Percentiles rank a stretch among this genome's conserved stretches.
These are phyloP conservation scores for Neria commutata DNA, from an alignment of 2,888 invertebrate genomes.

Conservation along the genomic window DNA sequence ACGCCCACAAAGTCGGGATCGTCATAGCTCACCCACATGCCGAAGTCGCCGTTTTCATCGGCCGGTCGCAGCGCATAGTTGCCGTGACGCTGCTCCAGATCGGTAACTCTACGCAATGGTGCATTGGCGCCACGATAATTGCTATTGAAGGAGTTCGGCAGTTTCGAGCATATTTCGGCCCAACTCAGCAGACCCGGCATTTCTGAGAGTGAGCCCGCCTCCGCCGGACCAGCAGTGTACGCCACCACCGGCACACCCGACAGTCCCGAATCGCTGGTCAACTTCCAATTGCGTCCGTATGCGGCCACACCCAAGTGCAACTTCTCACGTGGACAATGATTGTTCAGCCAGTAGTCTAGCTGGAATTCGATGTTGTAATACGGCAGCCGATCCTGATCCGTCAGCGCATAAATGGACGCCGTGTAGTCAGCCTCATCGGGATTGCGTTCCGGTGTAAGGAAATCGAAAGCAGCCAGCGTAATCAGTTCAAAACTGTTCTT, in stretches of 20 bases:
- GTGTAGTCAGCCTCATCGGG: conserved; percentile 80
- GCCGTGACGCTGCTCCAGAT: conserved; percentile 80
- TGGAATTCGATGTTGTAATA: conserved; percentile 73
- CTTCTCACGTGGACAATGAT: conserved; percentile 70
- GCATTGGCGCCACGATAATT: conserved; percentile 68
- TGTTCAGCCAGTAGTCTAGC: conserved; percentile 69
- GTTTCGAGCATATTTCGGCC: conserved; percentile 77
- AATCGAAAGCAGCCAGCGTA: conserved; percentile 80
- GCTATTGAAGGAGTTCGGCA: conserved; percentile 65
- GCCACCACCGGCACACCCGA: conserved; percentile 78
- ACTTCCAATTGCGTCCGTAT: conserved; percentile 78
- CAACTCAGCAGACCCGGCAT: conserved; percentile 76
- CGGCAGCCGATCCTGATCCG: conserved; percentile 68
- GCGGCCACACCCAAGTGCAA: conserved; percentile 75
- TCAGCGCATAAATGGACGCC: conserved; percentile 74
- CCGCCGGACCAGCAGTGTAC: conserved; percentile 71
- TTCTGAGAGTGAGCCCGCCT: conserved; percentile 73
- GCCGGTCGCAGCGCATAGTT: conserved; percentile 78
- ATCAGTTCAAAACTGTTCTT: conserved; percentile 78
- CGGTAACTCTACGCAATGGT: conserved; percentile 74
- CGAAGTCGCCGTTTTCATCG: conserved; percentile 69
- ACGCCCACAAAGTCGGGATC: conserved; percentile 82
- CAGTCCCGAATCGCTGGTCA: conserved; percentile 73
- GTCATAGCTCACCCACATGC: conserved; percentile 83
- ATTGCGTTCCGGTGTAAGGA: conserved; percentile 74